Base-by-base conservation (phyloP, 2,113 vertebrate species). In the Nibea albiflora region DNA sequence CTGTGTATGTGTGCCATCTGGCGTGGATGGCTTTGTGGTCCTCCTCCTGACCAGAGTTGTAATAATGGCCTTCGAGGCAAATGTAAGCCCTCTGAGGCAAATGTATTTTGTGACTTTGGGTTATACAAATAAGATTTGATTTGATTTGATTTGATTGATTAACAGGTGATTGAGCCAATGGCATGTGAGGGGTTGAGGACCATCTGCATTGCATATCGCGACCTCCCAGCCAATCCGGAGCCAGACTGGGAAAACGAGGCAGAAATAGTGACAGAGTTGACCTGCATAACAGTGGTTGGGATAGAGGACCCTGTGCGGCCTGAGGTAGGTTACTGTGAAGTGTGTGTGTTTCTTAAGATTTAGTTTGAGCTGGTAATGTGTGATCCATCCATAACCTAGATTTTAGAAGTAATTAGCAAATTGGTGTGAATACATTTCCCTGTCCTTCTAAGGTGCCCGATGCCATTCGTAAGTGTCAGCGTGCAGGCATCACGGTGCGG, bases 251-350 rank as follows among this genome's bases (percentile, higher is more conserved):
- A 97, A 0, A 95, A 95, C 0, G 97, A 98, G 83, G 94, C 92
- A 0, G 96, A 96, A 10, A 96, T 97, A 5, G 95, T 97, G 62
- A 93, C 93, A 0, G 95, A 97, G 58, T 85, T 97, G 88, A 97
- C 95, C 84, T 97, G 97, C 90, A 96, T 98, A 65, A 91, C 94
- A 22, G 95, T 98, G 42, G 97, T 98, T 16, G 97, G 97, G 73
- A 98, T 98, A 16, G 97, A 97, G 85, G 96, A 97, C 89, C 97
- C 97, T 0, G 97, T 97, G 5, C 91, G 96, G 50, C 97, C 96
- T 0, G 97, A 98, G 96, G 96, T 98, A 88, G 9, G 65, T 16
- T 9, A 4, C 66, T 31, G 47, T 44, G 1, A 14, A 39, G 26
- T 50, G 11, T 66, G 19, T 39, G 7, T 24, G 46, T 42, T 5